phyloP scores from a whole-genome alignment of 2,888 invertebrate genomes.

The Oscheius sp. region DNA sequence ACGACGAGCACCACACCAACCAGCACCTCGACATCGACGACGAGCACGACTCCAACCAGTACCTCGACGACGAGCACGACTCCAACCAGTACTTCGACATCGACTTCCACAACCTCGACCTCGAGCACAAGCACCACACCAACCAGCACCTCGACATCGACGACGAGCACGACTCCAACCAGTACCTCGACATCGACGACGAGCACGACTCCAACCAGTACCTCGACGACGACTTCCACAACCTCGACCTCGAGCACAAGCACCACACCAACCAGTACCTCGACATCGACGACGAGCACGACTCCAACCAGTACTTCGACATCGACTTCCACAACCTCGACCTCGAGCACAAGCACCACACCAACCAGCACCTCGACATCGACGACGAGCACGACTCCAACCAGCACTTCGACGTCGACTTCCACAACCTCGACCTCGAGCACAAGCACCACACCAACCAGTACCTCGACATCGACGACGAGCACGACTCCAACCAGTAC shows the following conservation, averaged over 20 bases:
- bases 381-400: background rate
- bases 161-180: background rate
- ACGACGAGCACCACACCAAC: background rate
- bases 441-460: background rate
- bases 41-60: background rate
- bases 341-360: background rate
- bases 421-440: background rate
- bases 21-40: background rate
- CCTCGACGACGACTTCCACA: background rate
- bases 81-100: background rate
- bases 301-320: background rate
- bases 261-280: background rate
- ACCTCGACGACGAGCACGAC: background rate
- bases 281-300: background rate
- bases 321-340: background rate
- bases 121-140: background rate
- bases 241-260: background rate
- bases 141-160: background rate
- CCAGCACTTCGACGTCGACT: background rate
- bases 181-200: background rate
- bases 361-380: background rate
- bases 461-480: background rate
- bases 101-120: background rate
- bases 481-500: background rate
- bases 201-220: background rate